Conservation (phyloP, 2,888 invertebrate species). For the Pandemis heparana region DNA sequence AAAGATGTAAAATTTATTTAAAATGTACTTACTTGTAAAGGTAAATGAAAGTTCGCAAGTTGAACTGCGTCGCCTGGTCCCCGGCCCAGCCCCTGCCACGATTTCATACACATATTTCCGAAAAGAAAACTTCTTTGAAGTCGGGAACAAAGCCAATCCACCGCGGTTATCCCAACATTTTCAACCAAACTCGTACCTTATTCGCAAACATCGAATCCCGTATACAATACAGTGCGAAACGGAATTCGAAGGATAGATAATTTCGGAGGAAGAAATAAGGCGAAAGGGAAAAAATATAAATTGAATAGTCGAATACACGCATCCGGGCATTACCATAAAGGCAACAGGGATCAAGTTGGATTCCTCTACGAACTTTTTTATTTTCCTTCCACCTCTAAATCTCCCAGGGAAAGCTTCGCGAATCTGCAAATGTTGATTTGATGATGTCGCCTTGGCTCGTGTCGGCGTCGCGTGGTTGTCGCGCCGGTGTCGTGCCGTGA, state of each 20-base stretch:
- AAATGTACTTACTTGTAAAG: neutral
- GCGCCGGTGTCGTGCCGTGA: slow-evolving; percentile 31
- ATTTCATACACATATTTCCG: slow-evolving; percentile 75
- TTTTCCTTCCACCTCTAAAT: slow-evolving; percentile 86
- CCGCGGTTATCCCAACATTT: slow-evolving; percentile 84
- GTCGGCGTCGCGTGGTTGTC: slow-evolving; percentile 51
- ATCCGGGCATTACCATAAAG: slow-evolving; percentile 85
- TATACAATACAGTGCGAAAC: slow-evolving; percentile 85
- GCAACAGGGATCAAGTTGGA: slow-evolving; percentile 84
- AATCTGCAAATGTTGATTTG: slow-evolving; percentile 87
- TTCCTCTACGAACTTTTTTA: slow-evolving; percentile 86
- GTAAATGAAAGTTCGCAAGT: slow-evolving; percentile 17
- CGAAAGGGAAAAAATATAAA: slow-evolving; percentile 84
- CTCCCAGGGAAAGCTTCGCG: slow-evolving; percentile 83
- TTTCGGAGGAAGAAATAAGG: slow-evolving; percentile 84
- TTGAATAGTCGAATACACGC: slow-evolving; percentile 86
- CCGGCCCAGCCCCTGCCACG: slow-evolving; percentile 45
- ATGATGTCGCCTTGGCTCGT: slow-evolving; percentile 68
- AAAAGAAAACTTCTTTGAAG: slow-evolving; percentile 83
- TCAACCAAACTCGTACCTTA: slow-evolving; percentile 80
- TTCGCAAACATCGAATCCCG: slow-evolving; percentile 83
- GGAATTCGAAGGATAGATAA: slow-evolving; percentile 85
- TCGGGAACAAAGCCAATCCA: slow-evolving; percentile 83
- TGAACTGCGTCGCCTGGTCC: slow-evolving; percentile 14
- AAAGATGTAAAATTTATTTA: neutral